Evolutionary conservation across 2,113 vertebrate species (phyloP).

Genomic region (Rousettus leschenaultii): DNA sequence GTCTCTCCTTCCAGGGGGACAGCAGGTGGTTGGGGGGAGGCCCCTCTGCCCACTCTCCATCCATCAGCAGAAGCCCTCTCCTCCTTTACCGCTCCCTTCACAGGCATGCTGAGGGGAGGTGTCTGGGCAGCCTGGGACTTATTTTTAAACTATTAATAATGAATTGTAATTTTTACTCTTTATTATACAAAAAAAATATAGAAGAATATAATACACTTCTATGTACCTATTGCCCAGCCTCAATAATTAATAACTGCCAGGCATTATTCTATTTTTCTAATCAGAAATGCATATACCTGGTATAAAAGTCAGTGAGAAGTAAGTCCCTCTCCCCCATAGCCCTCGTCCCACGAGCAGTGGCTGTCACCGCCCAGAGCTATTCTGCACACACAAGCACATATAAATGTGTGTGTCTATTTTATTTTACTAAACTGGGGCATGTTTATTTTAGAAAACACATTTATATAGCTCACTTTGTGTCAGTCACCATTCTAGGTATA

Average conservation of each 20-base stretch:
- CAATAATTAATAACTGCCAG: not conserved
- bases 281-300: not conserved
- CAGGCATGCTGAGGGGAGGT: not conserved
- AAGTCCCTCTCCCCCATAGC: not conserved
- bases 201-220: not conserved
- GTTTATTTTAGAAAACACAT: not conserved
- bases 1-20: not conserved
- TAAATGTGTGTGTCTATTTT: not conserved
- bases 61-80: not conserved
- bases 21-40: not conserved
- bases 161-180: not conserved
- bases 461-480: not conserved
- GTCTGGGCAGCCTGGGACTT: not conserved
- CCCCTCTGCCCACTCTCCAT: no score
- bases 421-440: not conserved
- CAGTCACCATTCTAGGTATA: not conserved
- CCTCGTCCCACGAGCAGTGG: not conserved
- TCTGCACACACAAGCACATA: not conserved
- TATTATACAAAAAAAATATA: not conserved
- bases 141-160: not conserved
- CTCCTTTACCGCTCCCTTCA: fast-evolving
- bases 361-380: not conserved
- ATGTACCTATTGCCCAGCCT: not conserved
- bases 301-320: not conserved
- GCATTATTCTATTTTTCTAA: not conserved